These are phyloP conservation scores for Campoplex capitator DNA, from an alignment of 2,888 invertebrate species.

Conservation along the genomic window DNA sequence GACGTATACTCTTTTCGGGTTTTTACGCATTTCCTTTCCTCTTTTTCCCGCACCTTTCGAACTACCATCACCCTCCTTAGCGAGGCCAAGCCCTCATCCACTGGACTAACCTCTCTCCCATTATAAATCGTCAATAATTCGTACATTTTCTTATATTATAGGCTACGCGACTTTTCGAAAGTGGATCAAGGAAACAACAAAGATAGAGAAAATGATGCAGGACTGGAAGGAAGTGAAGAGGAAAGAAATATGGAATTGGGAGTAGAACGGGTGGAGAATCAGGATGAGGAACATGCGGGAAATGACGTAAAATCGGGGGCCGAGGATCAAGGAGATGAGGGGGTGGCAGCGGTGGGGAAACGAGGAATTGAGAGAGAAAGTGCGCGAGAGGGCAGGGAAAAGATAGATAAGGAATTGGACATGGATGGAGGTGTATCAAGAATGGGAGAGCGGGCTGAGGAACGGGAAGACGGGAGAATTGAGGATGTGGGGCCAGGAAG, in stretches of 20 bases:
- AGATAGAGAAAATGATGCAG: background rate
- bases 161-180: background rate
- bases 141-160: background rate
- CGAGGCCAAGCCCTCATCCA: too few species aligned
- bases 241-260: too few species aligned
- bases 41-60: too few species aligned
- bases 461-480: background rate
- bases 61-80: too few species aligned
- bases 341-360: background rate
- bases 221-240: background rate
- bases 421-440: background rate
- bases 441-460: background rate
- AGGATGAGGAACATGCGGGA: background rate
- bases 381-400: background rate
- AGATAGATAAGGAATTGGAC: background rate
- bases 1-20: too few species aligned
- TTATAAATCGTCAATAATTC: background rate
- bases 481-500: background rate
- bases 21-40: too few species aligned
- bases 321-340: slow-evolving; percentile 2
- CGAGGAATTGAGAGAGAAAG: background rate
- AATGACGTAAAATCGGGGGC: background rate
- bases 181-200: background rate
- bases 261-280: too few species aligned
- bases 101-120: too few species aligned